These are phyloP conservation scores for Turdus rufiventris DNA, from an alignment of 2,113 vertebrate species.

Conservation along the genomic window DNA sequence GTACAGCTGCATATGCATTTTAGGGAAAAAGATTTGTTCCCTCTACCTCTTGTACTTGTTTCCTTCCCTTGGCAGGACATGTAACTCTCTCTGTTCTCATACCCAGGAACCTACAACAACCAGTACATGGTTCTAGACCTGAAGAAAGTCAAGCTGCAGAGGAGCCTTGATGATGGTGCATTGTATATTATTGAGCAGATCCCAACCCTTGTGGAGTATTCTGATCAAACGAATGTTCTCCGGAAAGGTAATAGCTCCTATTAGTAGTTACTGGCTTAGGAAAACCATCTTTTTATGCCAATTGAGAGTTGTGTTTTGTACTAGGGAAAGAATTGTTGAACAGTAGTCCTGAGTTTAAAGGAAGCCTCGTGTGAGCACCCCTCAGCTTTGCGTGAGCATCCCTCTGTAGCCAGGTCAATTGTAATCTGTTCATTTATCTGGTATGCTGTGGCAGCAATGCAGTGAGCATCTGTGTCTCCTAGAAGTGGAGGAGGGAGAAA, in stretches of 20 bases:
- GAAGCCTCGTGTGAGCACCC: neutral
- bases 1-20: neutral
- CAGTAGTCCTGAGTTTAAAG: neutral
- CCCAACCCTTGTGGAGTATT: conserved; percentile 85
- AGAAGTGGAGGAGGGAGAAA: neutral
- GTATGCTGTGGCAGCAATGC: neutral
- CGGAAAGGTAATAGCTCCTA: conserved; percentile 76
- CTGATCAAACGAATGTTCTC: conserved; percentile 86
- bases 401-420: neutral
- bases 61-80: neutral
- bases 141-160: conserved; percentile 79
- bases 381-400: neutral
- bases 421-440: neutral
- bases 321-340: neutral
- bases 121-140: conserved; percentile 91
- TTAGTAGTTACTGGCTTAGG: neutral
- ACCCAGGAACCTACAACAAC: conserved; percentile 89
- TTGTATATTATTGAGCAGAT: conserved; percentile 90
- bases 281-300: neutral
- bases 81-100: neutral
- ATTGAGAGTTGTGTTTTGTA: neutral
- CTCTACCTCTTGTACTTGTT: neutral
- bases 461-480: neutral
- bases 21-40: neutral
- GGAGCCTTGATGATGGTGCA: conserved; percentile 75